Evolutionary conservation across 2,888 invertebrate species (phyloP).

Genomic region (Muscina levida): DNA sequence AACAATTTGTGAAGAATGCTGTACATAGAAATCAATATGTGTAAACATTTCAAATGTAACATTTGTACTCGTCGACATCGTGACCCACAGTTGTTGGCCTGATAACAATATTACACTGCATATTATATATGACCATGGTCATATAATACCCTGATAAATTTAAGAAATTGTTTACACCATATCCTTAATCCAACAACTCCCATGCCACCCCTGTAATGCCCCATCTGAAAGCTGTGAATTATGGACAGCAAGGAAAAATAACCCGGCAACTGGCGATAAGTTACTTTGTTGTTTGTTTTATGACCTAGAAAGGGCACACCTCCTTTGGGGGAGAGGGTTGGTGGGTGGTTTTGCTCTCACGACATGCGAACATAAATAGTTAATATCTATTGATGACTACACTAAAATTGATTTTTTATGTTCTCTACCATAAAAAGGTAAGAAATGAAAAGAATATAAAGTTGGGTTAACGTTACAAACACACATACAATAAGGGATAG

Average conservation of each 20-base stretch:
- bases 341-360: no score
- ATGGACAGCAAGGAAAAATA: no score
- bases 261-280: neutral
- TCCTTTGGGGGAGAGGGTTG: no score
- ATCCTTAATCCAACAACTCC: neutral
- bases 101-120: no score
- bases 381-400: neutral
- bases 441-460: no score
- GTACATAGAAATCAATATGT: neutral
- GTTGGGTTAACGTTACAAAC: no score
- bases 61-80: no score
- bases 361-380: neutral
- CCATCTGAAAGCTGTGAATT: no score
- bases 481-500: no score
- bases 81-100: no score
- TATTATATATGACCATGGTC: no score
- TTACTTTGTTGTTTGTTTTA: neutral
- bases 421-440: no score
- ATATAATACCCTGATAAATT: neutral
- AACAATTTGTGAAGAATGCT: neutral
- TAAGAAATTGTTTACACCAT: constrained; percentile 6
- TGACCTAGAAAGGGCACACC: neutral
- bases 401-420: neutral
- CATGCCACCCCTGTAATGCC: neutral
- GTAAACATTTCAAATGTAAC: neutral